phyloP scores from a whole-genome alignment of 2,888 invertebrate species.

The Acanthopleura granulata region DNA sequence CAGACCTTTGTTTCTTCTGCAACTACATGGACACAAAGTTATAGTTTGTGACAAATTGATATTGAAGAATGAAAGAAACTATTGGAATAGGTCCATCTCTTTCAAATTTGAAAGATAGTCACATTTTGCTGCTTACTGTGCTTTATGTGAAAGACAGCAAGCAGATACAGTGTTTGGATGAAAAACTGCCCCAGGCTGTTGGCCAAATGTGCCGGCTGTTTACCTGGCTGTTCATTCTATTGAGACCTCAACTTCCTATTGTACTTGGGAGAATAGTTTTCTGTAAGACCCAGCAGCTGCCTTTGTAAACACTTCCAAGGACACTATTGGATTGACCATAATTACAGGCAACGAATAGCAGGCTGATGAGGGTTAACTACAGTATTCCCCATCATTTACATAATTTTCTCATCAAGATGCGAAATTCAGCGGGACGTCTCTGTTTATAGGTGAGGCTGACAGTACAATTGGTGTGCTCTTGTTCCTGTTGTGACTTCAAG shows the following conservation, averaged over 20 bases:
- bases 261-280: neutral
- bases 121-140: no score
- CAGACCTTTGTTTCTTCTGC: no score
- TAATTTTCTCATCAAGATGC: slow-evolving; percentile 13
- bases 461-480: neutral
- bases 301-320: neutral
- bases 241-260: neutral
- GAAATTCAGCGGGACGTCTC: neutral
- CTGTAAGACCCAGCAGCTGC: neutral
- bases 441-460: no score
- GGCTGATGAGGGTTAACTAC: no score
- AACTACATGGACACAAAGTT: no score
- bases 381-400: slow-evolving; percentile 5
- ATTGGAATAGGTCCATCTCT: no score
- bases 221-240: neutral
- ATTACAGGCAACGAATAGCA: neutral
- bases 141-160: no score
- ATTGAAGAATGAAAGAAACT: no score
- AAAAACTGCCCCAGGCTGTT: no score
- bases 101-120: no score
- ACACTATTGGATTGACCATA: neutral
- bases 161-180: no score
- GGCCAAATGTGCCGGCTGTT: neutral
- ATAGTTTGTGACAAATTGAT: no score
- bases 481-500: neutral